Conservation (phyloP, 1,140 invertebrate species). For the Tetraneura akinire region DNA sequence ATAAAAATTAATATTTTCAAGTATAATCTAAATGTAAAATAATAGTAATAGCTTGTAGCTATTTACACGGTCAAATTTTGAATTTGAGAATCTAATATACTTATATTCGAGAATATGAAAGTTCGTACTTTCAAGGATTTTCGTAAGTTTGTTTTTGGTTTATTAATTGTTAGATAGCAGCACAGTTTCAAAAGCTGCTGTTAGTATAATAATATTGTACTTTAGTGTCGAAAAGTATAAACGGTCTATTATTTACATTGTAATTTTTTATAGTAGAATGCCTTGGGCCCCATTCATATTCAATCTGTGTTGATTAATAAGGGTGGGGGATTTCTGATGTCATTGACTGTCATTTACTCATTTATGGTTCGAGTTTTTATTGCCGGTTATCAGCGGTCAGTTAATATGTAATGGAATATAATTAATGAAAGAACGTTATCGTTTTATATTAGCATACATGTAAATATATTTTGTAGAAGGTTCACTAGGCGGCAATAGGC, state of each 20-base stretch:
- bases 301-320: neutral
- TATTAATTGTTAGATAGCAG: constrained; percentile 27
- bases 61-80: no score
- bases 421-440: constrained; percentile 47
- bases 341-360: constrained; percentile 27
- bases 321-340: constrained; percentile 18
- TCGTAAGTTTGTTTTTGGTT: no score
- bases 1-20: no score
- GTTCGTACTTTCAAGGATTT: no score
- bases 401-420: constrained; percentile 30
- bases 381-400: constrained; percentile 30
- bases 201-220: neutral
- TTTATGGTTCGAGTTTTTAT: constrained; percentile 15
- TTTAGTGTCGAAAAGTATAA: no score
- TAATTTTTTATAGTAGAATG: neutral
- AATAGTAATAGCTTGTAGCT: no score
- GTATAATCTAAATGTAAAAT: no score
- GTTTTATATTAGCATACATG: constrained; percentile 44
- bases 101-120: no score
- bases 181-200: neutral
- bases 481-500: constrained; percentile 43
- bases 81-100: no score
- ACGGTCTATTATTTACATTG: neutral
- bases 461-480: constrained; percentile 16
- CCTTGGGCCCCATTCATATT: neutral